Percentiles rank a stretch among this genome's conserved stretches.
phyloP scores from a whole-genome alignment of 2,888 invertebrate species.

The Thecocarcelia acutangulata region DNA sequence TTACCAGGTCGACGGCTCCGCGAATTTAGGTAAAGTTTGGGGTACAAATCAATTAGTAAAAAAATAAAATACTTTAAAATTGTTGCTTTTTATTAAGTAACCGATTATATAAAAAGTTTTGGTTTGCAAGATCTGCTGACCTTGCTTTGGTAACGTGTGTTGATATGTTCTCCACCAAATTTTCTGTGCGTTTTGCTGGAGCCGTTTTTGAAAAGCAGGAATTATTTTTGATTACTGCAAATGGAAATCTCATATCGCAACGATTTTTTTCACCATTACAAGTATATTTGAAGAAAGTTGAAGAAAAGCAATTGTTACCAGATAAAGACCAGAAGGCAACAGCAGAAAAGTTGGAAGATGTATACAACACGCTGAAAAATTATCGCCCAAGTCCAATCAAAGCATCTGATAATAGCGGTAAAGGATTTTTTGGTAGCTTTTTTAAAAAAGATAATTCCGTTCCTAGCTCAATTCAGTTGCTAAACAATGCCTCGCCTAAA shows the following conservation, averaged over 20 bases:
- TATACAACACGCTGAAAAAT: conserved; percentile 83
- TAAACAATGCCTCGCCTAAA: conserved; percentile 75
- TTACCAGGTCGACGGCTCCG: not conserved
- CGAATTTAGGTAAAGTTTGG: conserved; percentile 70
- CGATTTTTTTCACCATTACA: conserved; percentile 81
- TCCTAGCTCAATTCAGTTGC: conserved; percentile 70
- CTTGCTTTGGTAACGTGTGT: conserved; percentile 5
- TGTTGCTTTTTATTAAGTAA: conserved; percentile 9
- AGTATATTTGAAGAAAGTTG: conserved; percentile 84
- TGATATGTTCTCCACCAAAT: conserved; percentile 56
- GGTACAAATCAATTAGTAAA: conserved; percentile 58
- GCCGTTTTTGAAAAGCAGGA: conserved; percentile 36
- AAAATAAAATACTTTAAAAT: conserved; percentile 3
- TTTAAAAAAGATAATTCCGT: conserved; percentile 68
- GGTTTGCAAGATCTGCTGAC: conserved; percentile 21
- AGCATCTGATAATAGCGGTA: conserved; percentile 17
- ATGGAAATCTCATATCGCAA: conserved; percentile 15
- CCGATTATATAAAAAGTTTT: conserved; percentile 25
- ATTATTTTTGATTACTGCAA: conserved; percentile 43
- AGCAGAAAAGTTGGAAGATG: conserved; percentile 86
- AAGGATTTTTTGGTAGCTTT: conserved; percentile 70
- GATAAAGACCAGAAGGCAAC: conserved; percentile 90
- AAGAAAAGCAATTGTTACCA: conserved; percentile 83
- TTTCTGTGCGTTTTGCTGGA: conserved; percentile 30
- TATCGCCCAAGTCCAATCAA: conserved; percentile 72